phyloP scores from a whole-genome alignment of 1,140 invertebrate genomes.

The Microplitis mediator region DNA sequence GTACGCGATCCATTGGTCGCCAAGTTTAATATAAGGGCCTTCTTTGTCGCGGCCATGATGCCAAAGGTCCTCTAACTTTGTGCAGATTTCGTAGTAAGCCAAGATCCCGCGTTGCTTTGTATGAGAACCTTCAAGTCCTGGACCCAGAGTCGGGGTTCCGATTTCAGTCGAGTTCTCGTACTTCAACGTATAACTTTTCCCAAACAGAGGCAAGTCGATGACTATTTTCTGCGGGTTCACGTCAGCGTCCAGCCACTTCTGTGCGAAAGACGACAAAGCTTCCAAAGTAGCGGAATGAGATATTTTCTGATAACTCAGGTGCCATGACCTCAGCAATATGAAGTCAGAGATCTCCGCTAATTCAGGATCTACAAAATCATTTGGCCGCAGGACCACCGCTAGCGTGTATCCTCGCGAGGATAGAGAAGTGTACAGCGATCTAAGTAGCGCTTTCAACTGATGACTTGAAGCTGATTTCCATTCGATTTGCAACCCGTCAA shows the following conservation, averaged over 20 bases:
- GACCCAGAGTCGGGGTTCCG: constrained; percentile 53
- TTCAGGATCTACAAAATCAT: constrained; percentile 45
- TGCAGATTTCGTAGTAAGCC: constrained; percentile 74
- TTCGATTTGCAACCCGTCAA: constrained; percentile 70
- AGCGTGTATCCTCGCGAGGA: constrained; percentile 40
- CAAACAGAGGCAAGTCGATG: constrained; percentile 70
- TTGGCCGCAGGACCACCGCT: constrained; percentile 40
- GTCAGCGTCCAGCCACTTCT: constrained; percentile 51
- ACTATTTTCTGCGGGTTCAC: constrained; percentile 65
- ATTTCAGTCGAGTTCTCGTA: constrained; percentile 51
- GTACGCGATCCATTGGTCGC: constrained; percentile 85
- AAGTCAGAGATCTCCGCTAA: constrained; percentile 42
- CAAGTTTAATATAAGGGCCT: constrained; percentile 75
- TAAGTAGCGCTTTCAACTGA: constrained; percentile 38
- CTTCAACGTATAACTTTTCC: constrained; percentile 65
- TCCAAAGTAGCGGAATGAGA: constrained; percentile 48
- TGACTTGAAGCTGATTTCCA: constrained; percentile 60
- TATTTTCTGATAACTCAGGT: constrained; percentile 35
- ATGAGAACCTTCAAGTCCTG: constrained; percentile 67
- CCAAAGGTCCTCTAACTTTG: constrained; percentile 70
- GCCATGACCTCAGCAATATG: constrained; percentile 56
- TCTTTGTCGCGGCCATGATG: constrained; percentile 67
- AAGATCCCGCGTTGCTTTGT: constrained; percentile 71
- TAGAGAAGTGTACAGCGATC: constrained; percentile 32
- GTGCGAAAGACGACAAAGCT: constrained; percentile 35